Conservation (phyloP, 2,113 vertebrate species). For the Tretioscincus oriximinensis region DNA sequence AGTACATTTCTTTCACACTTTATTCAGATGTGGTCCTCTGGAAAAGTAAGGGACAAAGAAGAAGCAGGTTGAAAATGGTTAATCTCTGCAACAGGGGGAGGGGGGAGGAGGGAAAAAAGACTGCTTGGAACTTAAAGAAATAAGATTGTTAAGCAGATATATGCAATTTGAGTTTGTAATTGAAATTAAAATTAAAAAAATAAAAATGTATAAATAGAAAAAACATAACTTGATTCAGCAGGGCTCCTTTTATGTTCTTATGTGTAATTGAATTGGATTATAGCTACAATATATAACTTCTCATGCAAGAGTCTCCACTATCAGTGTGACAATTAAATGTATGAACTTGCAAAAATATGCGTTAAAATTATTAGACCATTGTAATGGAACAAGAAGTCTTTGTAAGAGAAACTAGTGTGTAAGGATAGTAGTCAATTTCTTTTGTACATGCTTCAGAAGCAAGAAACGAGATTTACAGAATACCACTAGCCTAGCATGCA, state of each 20-base stretch:
- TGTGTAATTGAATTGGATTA: background rate
- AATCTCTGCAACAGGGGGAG: no score
- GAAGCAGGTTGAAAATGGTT: no score
- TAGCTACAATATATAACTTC: background rate
- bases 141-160: no score
- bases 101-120: no score
- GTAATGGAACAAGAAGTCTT: background rate
- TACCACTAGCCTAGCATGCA: constrained; percentile 1
- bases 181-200: no score
- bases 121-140: no score
- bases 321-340: background rate
- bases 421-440: background rate
- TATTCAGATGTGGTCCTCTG: background rate
- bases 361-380: background rate
- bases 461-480: constrained; percentile 3
- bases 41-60: background rate
- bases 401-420: constrained; percentile 1
- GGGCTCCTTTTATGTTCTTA: background rate
- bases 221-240: no score
- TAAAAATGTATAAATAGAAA: no score
- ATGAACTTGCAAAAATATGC: constrained; percentile 18
- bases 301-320: background rate
- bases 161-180: no score
- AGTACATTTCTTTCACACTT: background rate
- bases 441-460: background rate